Conservation (phyloP, 1,140 invertebrate species). For the Cyclina sinensis region DNA sequence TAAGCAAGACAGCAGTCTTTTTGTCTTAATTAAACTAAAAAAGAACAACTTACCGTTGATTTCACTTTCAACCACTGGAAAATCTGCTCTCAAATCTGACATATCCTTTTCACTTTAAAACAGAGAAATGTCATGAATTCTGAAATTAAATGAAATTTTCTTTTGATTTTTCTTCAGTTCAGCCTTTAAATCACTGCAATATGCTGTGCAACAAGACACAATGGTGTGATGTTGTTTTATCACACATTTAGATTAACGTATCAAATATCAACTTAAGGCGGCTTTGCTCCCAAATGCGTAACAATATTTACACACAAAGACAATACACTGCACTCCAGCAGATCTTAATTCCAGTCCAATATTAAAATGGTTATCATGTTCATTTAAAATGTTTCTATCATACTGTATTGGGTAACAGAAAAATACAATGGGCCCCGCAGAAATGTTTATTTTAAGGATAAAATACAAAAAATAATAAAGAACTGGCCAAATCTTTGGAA, state of each 20-base stretch:
- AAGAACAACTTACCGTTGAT: no score
- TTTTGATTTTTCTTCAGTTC: no score
- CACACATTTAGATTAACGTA: constrained; percentile 10
- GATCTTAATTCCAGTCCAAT: not conserved
- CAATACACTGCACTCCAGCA: not conserved
- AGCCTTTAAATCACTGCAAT: no score
- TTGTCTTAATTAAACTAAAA: no score
- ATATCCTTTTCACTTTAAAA: no score
- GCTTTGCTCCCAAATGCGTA: constrained; percentile 7
- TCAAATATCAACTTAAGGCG: not conserved
- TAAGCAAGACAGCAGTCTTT: no score
- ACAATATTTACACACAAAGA: not conserved
- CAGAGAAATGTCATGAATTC: no score
- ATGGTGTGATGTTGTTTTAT: not conserved
- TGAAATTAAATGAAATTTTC: no score
- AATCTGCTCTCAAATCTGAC: no score
- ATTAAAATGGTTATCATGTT: not conserved
- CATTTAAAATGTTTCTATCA: not conserved
- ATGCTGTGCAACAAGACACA: not conserved
- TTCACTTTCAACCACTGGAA: no score
- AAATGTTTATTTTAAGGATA: constrained; percentile 18
- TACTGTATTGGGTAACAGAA: not conserved
- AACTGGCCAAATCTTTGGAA: not conserved
- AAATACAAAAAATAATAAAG: not conserved
- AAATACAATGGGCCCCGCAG: not conserved